phyloP scores from a whole-genome alignment of 53 echinoderm and acorn worm genomes.

The Antedon mediterranea region DNA sequence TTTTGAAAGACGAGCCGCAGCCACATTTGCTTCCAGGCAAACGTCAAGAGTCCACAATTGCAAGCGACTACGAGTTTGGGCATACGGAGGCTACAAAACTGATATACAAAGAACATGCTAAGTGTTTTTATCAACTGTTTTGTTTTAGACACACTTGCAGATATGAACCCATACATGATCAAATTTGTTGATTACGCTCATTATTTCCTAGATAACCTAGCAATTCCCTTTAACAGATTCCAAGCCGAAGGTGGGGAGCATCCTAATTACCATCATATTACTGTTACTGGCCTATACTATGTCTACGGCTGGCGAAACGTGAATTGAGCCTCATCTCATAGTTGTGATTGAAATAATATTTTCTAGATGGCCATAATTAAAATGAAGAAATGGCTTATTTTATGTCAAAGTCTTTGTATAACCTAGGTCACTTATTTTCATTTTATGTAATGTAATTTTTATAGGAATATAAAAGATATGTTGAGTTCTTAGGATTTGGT shows the following conservation, averaged over 20 bases:
- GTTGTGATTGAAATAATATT: too few relatives aligned
- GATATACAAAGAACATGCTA: slow-evolving; percentile 13
- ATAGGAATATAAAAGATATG: too few relatives aligned
- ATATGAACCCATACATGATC: slow-evolving; percentile 60
- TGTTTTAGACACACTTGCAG: slow-evolving; percentile 16
- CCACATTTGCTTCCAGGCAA: slow-evolving; percentile 8
- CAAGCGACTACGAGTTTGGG: slow-evolving; percentile 24
- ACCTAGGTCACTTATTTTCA: too few relatives aligned
- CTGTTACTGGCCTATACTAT: too few relatives aligned
- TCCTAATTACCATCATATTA: slow-evolving; percentile 35
- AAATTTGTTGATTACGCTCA: slow-evolving; percentile 31
- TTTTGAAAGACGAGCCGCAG: neutral
- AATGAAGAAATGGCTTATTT: too few relatives aligned
- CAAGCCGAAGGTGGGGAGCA: slow-evolving; percentile 59
- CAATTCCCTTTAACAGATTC: slow-evolving; percentile 26
- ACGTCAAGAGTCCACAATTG: slow-evolving; percentile 12
- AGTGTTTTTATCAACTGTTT: slow-evolving; percentile 44
- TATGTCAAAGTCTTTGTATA: too few relatives aligned
- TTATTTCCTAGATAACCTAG: slow-evolving; percentile 21
- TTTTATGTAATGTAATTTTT: too few relatives aligned
- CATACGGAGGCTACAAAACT: slow-evolving; percentile 4
- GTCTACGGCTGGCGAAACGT: too few relatives aligned
- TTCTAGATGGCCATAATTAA: too few relatives aligned
- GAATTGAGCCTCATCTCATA: too few relatives aligned
- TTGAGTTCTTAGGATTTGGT: too few relatives aligned